Evolutionary conservation across 1,140 invertebrate genomes (phyloP).

Genomic region (Drosophila quadrilineata): DNA sequence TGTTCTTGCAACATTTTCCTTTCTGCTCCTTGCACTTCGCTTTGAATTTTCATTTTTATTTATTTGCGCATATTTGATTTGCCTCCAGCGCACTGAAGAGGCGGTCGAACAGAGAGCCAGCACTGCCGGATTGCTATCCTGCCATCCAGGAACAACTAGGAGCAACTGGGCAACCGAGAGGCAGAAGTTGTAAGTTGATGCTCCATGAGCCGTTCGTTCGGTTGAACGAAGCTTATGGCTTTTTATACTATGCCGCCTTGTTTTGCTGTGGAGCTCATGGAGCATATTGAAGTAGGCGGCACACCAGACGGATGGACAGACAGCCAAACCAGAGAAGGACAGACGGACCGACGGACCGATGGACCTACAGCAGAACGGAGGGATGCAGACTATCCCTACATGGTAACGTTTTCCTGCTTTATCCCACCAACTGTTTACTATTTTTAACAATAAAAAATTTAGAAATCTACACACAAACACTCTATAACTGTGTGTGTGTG

Average conservation of each 20-base stretch:
- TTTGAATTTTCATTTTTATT: constrained; percentile 78
- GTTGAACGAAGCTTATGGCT: constrained; percentile 69
- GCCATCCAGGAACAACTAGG: too few species aligned
- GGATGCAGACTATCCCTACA: constrained; percentile 7
- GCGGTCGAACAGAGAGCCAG: neutral
- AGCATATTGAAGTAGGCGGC: constrained; percentile 73
- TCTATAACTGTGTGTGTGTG: neutral
- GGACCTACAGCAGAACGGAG: too few species aligned
- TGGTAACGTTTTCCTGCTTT: neutral
- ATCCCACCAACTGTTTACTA: constrained; percentile 10
- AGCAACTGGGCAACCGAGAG: too few species aligned
- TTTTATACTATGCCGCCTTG: constrained; percentile 76
- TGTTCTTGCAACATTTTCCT: constrained; percentile 25
- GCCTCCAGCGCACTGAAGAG: constrained; percentile 5
- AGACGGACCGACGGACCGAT: too few species aligned
- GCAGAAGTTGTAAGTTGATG: constrained; percentile 13
- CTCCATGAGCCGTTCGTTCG: constrained; percentile 28
- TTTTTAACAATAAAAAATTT: constrained; percentile 59
- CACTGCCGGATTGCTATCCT: too few species aligned
- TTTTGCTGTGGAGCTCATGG: constrained; percentile 49
- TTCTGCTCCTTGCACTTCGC: constrained; percentile 40
- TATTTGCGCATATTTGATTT: constrained; percentile 79
- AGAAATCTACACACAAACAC: constrained; percentile 23
- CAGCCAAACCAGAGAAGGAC: too few species aligned
- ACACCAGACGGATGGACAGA: too few species aligned